These are phyloP conservation scores for Zaprionus ghesquierei DNA, from an alignment of 1,140 invertebrate genomes.

Conservation along the genomic window DNA sequence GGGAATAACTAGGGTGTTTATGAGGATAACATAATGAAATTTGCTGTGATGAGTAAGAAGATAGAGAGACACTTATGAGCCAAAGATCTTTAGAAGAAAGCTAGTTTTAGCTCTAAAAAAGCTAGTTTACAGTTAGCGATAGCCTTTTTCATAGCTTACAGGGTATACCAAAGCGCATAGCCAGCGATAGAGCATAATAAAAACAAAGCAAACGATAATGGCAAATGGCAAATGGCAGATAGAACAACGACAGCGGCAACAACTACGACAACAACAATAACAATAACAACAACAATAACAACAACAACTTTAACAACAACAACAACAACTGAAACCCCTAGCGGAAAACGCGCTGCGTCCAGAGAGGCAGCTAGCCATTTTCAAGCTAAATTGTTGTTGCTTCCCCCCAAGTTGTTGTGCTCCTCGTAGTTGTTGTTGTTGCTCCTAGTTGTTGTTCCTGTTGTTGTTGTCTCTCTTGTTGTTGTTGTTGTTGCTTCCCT, in stretches of 20 bases:
- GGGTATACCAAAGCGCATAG: neutral
- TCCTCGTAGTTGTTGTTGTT: conserved; percentile 1
- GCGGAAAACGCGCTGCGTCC: conserved; percentile 14
- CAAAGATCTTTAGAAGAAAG: no score
- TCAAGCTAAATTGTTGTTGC: conserved; percentile 26
- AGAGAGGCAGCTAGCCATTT: conserved; percentile 36
- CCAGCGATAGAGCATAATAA: conserved; percentile 10
- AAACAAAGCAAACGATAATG: conserved; percentile 64
- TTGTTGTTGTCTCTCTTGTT: conserved; percentile 6
- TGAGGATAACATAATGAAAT: neutral
- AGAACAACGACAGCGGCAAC: conserved; percentile 10
- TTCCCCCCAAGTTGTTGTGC: neutral
- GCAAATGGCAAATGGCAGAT: conserved; percentile 63
- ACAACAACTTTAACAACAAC: no score
- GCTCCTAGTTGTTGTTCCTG: conserved; percentile 13
- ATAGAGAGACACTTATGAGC: neutral
- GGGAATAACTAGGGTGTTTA: neutral
- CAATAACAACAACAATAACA: no score
- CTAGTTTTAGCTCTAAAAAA: neutral
- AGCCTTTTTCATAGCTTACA: neutral
- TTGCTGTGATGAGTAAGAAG: neutral
- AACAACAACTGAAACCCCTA: neutral
- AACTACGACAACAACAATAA: no score
- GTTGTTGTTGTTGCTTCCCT: neutral
- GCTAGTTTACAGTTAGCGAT: neutral